Evolutionary conservation across 2,888 invertebrate genomes (phyloP), one percentile per base, ranked within the genome.

Genomic region (Graphium colonna): DNA sequence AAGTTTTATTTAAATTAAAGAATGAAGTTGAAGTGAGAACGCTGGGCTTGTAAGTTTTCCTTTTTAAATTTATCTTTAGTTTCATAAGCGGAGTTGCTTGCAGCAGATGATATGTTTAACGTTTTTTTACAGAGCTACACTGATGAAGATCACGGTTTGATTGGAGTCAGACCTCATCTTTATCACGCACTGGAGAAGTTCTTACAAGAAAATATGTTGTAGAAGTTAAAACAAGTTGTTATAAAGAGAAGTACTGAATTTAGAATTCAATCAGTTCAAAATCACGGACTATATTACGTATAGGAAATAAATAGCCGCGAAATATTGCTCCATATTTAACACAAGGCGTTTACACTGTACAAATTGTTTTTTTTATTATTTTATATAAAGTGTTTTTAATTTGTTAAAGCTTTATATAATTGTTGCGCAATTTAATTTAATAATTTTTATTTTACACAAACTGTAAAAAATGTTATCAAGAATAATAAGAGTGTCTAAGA

Each of bases 161-260:
- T 91, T 5, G 94, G 94, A 31, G 96, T 97, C 1, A 91, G 96
- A 58, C 94, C 94, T 8, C 98, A 98, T 87, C 91, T 98, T 21
- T 98, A 97, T 79, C 96, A 97, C 79, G 95, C 95, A 0, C 82
- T 98, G 71, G 96, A 97, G 77, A 93, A 94, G 72, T 98, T 97
- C 90, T 91, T 96, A 47, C 55, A 67, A 63, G 84, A 88, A 51
- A 72, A 85, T 55, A 79, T 87, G 83, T 64, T 85, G 57, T 85
- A 80, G 73, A 36, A 33, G 3, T 31, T 38, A 15, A 15, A 26
- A 21, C 12, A 12, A 12, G 2, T 13, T 9, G 9, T n/a, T 28
- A 13, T 15, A 43, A 18, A 36, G 10, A 31, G 13, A 10, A 9
- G 9, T 12, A 12, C 12, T 36, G 21, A 21, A 5, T 21, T 21